Conservation (phyloP, 2,888 invertebrate genomes). For the Cryptus viduatorius region DNA sequence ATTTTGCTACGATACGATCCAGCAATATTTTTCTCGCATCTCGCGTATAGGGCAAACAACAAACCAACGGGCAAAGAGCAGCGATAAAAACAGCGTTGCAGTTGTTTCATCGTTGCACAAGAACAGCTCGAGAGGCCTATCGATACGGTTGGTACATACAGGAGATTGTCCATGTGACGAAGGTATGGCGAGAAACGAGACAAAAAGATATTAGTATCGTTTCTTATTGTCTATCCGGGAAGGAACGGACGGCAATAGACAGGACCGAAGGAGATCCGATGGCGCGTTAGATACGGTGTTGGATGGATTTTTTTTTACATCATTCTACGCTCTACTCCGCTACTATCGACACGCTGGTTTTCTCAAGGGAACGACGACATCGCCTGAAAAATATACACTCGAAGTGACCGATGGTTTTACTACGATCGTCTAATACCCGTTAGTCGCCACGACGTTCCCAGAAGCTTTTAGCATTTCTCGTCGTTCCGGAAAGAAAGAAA, state of each 20-base stretch:
- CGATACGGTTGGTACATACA: not conserved
- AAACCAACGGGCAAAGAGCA: constrained; percentile 48
- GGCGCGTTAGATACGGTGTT: constrained; percentile 65
- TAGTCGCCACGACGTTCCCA: constrained; percentile 44
- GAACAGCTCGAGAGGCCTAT: constrained; percentile 1
- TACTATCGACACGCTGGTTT: constrained; percentile 59
- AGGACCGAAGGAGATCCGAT: constrained; percentile 65
- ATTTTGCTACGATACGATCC: constrained; percentile 5
- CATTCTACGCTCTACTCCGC: constrained; percentile 13
- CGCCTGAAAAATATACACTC: constrained; percentile 19
- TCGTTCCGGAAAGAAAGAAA: constrained; percentile 62
- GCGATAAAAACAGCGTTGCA: constrained; percentile 47
- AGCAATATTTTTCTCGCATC: constrained; percentile 16
- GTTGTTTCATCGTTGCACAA: constrained; percentile 64
- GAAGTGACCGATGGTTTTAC: not conserved
- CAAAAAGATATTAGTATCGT: constrained; percentile 68
- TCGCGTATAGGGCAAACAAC: constrained; percentile 33
- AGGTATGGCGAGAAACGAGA: constrained; percentile 34
- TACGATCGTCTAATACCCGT: constrained; percentile 1
- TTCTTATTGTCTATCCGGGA: constrained; percentile 56
- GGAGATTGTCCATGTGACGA: constrained; percentile 23
- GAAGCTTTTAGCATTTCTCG: constrained; percentile 62
- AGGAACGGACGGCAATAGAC: constrained; percentile 32
- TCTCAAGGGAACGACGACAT: constrained; percentile 19
- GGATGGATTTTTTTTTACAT: constrained; percentile 33